Evolutionary conservation across 2,888 invertebrate genomes (phyloP).

Genomic region (Brachylomia viminalis): DNA sequence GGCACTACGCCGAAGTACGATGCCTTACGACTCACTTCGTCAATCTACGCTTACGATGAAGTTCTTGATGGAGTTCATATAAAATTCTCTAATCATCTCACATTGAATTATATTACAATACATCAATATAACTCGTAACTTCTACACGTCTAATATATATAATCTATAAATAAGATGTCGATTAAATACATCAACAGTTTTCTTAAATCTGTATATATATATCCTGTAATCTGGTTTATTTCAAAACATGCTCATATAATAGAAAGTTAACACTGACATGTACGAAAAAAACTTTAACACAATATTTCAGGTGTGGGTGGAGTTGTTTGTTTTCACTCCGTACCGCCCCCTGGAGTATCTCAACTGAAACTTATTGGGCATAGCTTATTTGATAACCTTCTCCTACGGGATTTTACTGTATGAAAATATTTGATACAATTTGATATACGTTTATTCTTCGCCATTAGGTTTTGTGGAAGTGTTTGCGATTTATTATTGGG

Average conservation of each 20-base stretch:
- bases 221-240: constrained; percentile 39
- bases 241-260: constrained; percentile 40
- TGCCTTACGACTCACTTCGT: too few species aligned
- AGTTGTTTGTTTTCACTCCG: constrained; percentile 71
- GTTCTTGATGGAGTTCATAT: not conserved
- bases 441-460: constrained; percentile 61
- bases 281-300: constrained; percentile 62
- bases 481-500: constrained; percentile 18
- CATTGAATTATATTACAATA: not conserved
- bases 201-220: too few species aligned
- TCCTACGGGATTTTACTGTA: constrained; percentile 60
- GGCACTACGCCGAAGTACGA: too few species aligned
- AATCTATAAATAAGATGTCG: not conserved
- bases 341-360: constrained; percentile 66
- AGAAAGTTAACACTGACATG: constrained; percentile 49
- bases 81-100: not conserved
- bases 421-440: constrained; percentile 65
- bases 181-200: constrained; percentile 18
- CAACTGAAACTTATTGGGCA: constrained; percentile 82
- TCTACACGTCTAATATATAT: not conserved
- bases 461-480: constrained; percentile 30
- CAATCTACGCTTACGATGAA: not conserved
- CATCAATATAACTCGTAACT: not conserved
- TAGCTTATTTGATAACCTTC: constrained; percentile 83
- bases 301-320: constrained; percentile 70